Evolutionary conservation across 2,797 vertebrate species (phyloP), one percentile per base, ranked within the genome.

Genomic region (Arnoldichthys spilopterus): DNA sequence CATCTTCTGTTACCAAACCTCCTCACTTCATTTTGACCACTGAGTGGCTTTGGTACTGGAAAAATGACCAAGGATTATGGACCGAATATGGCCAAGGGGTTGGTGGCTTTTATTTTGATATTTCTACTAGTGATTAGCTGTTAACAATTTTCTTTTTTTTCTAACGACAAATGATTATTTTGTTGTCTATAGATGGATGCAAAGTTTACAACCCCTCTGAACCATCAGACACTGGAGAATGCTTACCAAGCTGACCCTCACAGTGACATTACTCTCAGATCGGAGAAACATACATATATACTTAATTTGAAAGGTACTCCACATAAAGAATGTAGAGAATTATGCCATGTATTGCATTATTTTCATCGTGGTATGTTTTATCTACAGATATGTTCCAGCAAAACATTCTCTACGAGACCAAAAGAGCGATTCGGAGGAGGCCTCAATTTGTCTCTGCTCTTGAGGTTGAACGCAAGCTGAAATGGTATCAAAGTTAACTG

Each of bases 31-130:
- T 96, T 77, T 93, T 98, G 26, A 98, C 97, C 58, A 99, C 98
- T 1, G 85, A 96, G 75, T 99, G 97, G 97, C 56, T 94, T 66
- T 99, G 98, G 98, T 96, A 96, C 91, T 98, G 96, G 96, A 89
- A 87, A 76, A 94, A 96, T 37, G 93, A 96, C 0, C 32, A 20
- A 20, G 91, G 83, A 9, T 49, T 0, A 5, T 99, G 98, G 98
- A 84, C 76, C 34, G 94, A 97, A 80, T 99, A 94, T 76, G 95
- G 96, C 43, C 81, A 89, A 85, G 87, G 91, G 86, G 95, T 96
- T 85, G 94, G 91, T 89, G 20, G 13, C 13, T 26, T 43, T 59
- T 16, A 40, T 63, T 79, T 0, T 8, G 13, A 30, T 43, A n/a
- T 34, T 28, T 74, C 4, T 45, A 1, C 30, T 62, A 43, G 40